Percentiles rank a stretch among this genome's conserved stretches.
phyloP scores from a whole-genome alignment of 1,140 invertebrate genomes.

The Aethina tumida region DNA sequence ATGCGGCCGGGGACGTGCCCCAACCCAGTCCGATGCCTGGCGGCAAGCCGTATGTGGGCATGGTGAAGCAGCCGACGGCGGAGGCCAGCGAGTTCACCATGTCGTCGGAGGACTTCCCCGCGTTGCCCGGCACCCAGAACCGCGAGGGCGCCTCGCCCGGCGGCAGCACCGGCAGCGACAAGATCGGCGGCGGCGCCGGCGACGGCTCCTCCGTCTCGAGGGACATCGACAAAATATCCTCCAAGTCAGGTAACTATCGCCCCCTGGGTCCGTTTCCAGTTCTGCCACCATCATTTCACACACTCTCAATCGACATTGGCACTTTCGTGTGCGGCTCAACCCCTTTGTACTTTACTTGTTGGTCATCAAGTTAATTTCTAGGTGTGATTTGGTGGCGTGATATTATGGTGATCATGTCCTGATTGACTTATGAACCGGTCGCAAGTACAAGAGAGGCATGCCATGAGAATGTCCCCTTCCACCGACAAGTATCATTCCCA shows the following conservation, averaged over 20 bases:
- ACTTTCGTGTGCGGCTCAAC: too few relatives aligned
- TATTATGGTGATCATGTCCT: too few relatives aligned
- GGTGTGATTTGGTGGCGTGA: too few relatives aligned
- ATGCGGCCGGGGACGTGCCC: slow-evolving; percentile 59
- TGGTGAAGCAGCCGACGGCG: slow-evolving; percentile 89
- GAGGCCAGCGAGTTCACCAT: slow-evolving; percentile 94
- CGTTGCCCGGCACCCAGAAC: slow-evolving; percentile 64
- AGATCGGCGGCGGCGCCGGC: slow-evolving; percentile 40
- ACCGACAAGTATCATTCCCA: too few relatives aligned
- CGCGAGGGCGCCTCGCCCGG: slow-evolving; percentile 44
- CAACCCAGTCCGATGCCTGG: slow-evolving; percentile 70
- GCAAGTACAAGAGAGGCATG: too few relatives aligned
- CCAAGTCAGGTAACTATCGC: slow-evolving; percentile 31
- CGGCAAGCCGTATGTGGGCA: slow-evolving; percentile 86
- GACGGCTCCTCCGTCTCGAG: slow-evolving; percentile 31
- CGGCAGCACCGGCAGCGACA: slow-evolving; percentile 43
- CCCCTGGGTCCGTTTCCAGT: background rate
- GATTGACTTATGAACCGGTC: too few relatives aligned
- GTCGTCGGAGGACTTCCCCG: slow-evolving; percentile 97
- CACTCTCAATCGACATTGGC: background rate
- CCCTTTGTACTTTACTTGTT: too few relatives aligned
- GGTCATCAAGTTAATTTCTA: too few relatives aligned
- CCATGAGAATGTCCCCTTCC: too few relatives aligned
- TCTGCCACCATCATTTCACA: background rate
- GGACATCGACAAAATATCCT: slow-evolving; percentile 32